phyloP scores from a whole-genome alignment of 2,888 invertebrate genomes.

The Lasioglossum morio region DNA sequence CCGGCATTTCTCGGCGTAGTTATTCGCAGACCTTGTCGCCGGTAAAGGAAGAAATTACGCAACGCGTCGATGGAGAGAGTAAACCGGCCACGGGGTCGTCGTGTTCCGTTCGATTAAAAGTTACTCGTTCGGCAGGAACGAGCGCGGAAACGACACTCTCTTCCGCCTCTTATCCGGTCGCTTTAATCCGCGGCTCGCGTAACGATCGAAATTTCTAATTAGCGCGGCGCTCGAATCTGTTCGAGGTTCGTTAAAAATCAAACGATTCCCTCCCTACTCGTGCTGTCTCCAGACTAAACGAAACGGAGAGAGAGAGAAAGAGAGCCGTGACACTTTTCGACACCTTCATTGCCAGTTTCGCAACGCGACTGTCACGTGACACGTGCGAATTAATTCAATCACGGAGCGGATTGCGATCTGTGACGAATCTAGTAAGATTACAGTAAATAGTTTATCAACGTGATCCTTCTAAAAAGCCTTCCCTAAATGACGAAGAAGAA shows the following conservation, averaged over 20 bases:
- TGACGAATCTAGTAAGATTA: too few relatives aligned
- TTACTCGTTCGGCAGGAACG: conserved; percentile 18
- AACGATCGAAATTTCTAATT: conserved; percentile 32
- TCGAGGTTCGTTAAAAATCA: conserved; percentile 16
- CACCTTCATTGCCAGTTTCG: background rate
- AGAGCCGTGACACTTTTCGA: background rate
- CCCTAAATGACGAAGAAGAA: too few relatives aligned
- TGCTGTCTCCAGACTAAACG: background rate
- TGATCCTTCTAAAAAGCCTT: too few relatives aligned
- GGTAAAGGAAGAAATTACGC: background rate
- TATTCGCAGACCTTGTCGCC: background rate
- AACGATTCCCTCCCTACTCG: background rate
- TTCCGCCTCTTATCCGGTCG: conserved; percentile 32
- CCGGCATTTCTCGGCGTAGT: background rate
- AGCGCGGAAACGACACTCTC: conserved; percentile 19
- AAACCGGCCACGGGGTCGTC: conserved; percentile 13
- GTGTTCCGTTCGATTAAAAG: conserved; percentile 52
- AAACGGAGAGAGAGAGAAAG: background rate
- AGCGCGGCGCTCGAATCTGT: conserved; percentile 15
- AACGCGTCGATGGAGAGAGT: background rate
- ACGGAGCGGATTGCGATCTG: too few relatives aligned
- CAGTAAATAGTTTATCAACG: too few relatives aligned
- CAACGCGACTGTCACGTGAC: background rate
- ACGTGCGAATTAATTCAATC: background rate
- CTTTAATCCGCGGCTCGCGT: conserved; percentile 9